Evolutionary conservation across 2,113 vertebrate species (phyloP), one percentile per base, ranked within the genome.

Genomic region (Verasper variegatus): DNA sequence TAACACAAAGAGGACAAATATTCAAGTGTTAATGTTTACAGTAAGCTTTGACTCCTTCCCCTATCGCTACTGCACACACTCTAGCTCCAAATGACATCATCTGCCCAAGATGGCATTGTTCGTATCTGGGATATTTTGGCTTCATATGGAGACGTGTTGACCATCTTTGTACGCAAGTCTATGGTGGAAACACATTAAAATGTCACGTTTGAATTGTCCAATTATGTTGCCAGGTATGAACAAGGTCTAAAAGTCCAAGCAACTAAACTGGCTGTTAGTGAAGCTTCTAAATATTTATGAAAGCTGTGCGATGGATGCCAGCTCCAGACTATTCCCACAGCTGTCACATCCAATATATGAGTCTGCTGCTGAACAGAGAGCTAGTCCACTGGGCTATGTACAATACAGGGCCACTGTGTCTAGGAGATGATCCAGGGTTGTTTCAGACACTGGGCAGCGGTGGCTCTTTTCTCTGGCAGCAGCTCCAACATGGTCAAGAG

Each of bases 401-500:
- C 20, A 1, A 47, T 21, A 21, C 54, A 40, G 24, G 21, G 13
- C 40, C 23, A 4, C 21, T n/a, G 4, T 31, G 31, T 59, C 95
- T 97, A 98, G 79, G 93, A 96, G 91, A 88, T 91, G 84, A 99
- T 94, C 97, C 97, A 99, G 0, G 96, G 96, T 84, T 99, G 97
- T 93, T 94, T 92, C 68, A 99, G 95, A 92, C 97, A 99, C 94
- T 98, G 95, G 24, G 96, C 95, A 57, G 97, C 97, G 20, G 96
- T 96, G 78, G 96, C 96, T 2, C 97, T 93, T 74, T 95, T 95
- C 75, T 96, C 96, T 2, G 97, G 97, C 84, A 95, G 94, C 94
- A 97, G 95, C 88, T 97, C 96, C 92, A 99, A 88, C 97, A 99
- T 99, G 37, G 96, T 96, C 56, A 95, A 94, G 85, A 99, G 96